Evolutionary conservation across 2,888 invertebrate genomes (phyloP).

Genomic region (Megalurothrips usitatus): DNA sequence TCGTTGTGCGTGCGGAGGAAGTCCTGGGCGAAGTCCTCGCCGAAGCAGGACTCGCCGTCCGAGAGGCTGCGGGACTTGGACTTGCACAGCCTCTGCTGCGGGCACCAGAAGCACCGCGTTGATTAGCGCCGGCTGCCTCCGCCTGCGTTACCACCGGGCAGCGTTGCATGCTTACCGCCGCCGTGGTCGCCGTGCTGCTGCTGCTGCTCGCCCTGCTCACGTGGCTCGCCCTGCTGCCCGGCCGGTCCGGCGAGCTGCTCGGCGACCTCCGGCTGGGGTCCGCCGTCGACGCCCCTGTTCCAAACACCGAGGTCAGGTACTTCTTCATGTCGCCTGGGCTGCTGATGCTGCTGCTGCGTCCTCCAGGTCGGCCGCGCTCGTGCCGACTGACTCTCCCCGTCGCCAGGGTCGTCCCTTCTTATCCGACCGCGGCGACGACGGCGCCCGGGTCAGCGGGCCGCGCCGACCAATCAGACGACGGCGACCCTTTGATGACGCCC

Average conservation of each 20-base stretch:
- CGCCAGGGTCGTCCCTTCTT: background rate
- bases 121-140: too few species aligned
- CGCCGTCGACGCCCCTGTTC: background rate
- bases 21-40: slow-evolving; percentile 58
- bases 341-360: too few species aligned
- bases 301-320: background rate
- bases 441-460: background rate
- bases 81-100: slow-evolving; percentile 15
- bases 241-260: slow-evolving; percentile 18
- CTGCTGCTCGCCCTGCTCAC: background rate
- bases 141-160: too few species aligned
- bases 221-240: slow-evolving; percentile 15
- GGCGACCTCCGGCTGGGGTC: background rate
- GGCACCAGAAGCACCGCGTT: background rate
- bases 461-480: too few species aligned
- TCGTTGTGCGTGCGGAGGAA: slow-evolving; percentile 72
- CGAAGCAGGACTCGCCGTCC: slow-evolving; percentile 24
- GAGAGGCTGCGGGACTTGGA: background rate
- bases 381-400: background rate
- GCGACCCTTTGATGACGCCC: too few species aligned
- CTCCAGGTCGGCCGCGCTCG: background rate
- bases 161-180: background rate
- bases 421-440: background rate
- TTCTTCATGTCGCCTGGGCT: background rate
- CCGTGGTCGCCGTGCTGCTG: background rate